Evolutionary conservation across 2,888 invertebrate species (phyloP).

Genomic region (Willowsia nigromaculata): DNA sequence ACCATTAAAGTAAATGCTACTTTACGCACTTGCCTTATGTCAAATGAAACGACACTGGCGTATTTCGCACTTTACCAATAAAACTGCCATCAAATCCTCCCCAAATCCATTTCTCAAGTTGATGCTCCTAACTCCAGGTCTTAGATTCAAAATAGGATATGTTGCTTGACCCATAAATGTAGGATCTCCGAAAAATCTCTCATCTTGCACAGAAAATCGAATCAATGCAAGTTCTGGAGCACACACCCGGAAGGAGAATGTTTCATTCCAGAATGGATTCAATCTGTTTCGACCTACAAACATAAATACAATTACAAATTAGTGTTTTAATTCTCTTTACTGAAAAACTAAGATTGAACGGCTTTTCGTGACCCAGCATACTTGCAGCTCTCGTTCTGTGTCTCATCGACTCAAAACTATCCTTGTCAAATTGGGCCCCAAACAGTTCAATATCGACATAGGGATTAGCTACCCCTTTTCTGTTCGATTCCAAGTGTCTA

Average conservation of each 20-base stretch:
- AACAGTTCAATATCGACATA: constrained; percentile 94
- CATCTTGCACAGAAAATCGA: constrained; percentile 94
- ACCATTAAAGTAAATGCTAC: no score
- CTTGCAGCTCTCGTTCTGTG: constrained; percentile 86
- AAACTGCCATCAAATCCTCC: constrained; percentile 92
- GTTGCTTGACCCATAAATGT: constrained; percentile 98
- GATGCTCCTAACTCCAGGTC: constrained; percentile 94
- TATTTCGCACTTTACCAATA: constrained; percentile 82
- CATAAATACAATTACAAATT: constrained; percentile 85
- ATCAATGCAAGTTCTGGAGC: constrained; percentile 92
- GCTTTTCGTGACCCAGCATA: no score
- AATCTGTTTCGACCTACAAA: constrained; percentile 89
- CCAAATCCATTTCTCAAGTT: constrained; percentile 93
- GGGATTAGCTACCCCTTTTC: constrained; percentile 87
- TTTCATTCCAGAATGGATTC: constrained; percentile 95
- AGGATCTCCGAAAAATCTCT: constrained; percentile 98
- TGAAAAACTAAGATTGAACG: no score
- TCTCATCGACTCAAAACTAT: constrained; percentile 77
- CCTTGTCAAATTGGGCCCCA: constrained; percentile 92
- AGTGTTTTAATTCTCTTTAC: no score
- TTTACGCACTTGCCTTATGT: not conserved
- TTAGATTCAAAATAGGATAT: constrained; percentile 90
- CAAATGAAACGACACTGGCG: not conserved
- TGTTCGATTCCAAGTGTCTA: constrained; percentile 89
- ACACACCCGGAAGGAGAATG: constrained; percentile 88